Evolutionary conservation across 1,140 invertebrate genomes (phyloP).

Genomic region (Triops cancriformis): DNA sequence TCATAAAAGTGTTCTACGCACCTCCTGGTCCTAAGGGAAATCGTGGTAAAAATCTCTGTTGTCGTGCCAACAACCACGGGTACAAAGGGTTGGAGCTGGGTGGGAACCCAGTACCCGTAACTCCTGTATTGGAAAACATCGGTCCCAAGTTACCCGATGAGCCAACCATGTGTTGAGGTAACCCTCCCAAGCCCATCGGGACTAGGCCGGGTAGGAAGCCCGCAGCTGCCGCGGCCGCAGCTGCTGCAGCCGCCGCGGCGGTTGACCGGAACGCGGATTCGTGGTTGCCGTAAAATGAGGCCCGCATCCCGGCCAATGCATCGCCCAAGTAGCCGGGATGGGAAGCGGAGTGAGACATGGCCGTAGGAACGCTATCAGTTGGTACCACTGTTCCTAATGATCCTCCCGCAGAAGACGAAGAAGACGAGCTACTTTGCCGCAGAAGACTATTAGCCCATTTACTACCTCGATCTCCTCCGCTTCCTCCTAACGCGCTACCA

Average conservation of each 20-base stretch:
- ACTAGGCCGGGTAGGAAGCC: slow-evolving; percentile 22
- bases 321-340: background rate
- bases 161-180: background rate
- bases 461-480: background rate
- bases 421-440: background rate
- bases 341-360: background rate
- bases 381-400: background rate
- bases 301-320: background rate
- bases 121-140: background rate
- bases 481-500: background rate
- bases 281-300: slow-evolving; percentile 20
- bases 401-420: background rate
- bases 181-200: background rate
- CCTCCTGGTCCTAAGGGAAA: slow-evolving; percentile 61
- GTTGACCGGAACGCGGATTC: slow-evolving; percentile 23
- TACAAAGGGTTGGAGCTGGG: slow-evolving; percentile 46
- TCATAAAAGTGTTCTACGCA: slow-evolving; percentile 44
- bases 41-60: slow-evolving; percentile 63
- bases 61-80: slow-evolving; percentile 64
- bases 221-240: slow-evolving; percentile 20
- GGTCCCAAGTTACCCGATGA: background rate
- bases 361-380: background rate
- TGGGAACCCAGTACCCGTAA: slow-evolving; percentile 27
- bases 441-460: background rate
- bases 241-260: slow-evolving; percentile 20